Percentiles rank a stretch among this genome's conserved stretches.
These are phyloP conservation scores for Chionomys nivalis DNA, from an alignment of 2,113 vertebrate species.

Conservation along the genomic window DNA sequence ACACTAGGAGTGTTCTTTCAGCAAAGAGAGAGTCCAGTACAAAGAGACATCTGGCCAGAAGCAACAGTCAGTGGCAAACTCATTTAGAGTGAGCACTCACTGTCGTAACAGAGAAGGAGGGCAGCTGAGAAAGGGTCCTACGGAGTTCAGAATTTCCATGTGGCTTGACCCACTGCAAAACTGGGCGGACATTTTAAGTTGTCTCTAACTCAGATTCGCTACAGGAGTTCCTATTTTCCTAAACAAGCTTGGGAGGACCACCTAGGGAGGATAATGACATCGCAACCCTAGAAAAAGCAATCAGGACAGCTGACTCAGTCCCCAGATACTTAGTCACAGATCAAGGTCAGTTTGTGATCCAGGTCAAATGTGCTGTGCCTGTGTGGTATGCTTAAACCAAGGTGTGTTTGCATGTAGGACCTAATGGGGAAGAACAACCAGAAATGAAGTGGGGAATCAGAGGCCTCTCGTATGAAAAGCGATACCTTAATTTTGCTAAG, in stretches of 20 bases:
- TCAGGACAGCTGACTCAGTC: background rate
- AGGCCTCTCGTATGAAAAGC: background rate
- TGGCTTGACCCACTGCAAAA: background rate
- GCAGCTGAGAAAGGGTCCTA: background rate
- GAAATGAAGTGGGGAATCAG: background rate
- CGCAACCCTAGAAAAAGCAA: background rate
- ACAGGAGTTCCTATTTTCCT: background rate
- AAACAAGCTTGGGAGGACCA: background rate
- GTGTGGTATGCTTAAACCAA: background rate
- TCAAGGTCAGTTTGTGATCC: background rate
- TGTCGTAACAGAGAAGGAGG: background rate
- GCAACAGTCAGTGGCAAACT: slow-evolving; percentile 46
- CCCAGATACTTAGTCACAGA: background rate
- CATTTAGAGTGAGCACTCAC: background rate
- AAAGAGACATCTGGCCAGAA: slow-evolving; percentile 48
- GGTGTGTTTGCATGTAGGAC: background rate
- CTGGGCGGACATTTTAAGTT: background rate
- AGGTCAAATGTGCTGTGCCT: background rate
- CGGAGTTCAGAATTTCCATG: background rate
- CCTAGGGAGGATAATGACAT: background rate
- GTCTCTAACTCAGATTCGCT: background rate
- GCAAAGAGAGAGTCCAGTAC: slow-evolving; percentile 49
- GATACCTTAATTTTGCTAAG: slow-evolving; percentile 98
- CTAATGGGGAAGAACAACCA: background rate
- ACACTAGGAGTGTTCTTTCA: slow-evolving; percentile 16